Conservation (phyloP, 64 coral and sea anemone genomes). For the Montipora cactus region DNA sequence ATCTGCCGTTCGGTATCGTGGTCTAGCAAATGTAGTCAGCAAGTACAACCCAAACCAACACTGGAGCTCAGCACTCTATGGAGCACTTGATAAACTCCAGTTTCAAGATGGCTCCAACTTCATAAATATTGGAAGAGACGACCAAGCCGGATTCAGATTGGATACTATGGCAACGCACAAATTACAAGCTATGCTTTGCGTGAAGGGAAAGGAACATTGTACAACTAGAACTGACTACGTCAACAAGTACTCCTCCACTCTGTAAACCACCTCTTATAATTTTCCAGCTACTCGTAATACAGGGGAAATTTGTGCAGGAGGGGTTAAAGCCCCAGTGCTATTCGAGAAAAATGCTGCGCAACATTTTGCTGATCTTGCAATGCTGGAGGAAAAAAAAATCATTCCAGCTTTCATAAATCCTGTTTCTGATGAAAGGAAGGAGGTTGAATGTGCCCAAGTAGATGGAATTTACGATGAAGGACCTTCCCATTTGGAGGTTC, state of each 20-base stretch:
- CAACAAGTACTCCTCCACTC: slow-evolving; percentile 56
- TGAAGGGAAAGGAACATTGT: not conserved
- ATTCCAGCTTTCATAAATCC: slow-evolving; percentile 53
- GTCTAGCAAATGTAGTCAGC: slow-evolving; percentile 40
- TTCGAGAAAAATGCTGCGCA: slow-evolving; percentile 32
- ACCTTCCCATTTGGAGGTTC: slow-evolving; percentile 58
- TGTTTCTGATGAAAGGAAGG: slow-evolving; percentile 29
- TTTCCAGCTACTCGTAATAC: slow-evolving; percentile 20
- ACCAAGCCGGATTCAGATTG: slow-evolving; percentile 74
- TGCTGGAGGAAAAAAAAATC: not conserved
- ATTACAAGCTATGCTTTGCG: slow-evolving; percentile 24
- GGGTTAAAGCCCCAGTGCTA: slow-evolving; percentile 30
- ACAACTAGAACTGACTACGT: slow-evolving; percentile 61
- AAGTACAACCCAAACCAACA: slow-evolving; percentile 67
- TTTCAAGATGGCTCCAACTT: slow-evolving; percentile 32
- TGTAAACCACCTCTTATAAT: slow-evolving; percentile 67
- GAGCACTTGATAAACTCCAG: not conserved
- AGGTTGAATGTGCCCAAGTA: slow-evolving; percentile 28
- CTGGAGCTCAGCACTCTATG: slow-evolving; percentile 65
- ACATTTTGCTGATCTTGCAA: slow-evolving; percentile 29
- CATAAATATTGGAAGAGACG: slow-evolving; percentile 43
- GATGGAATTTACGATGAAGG: slow-evolving; percentile 29
- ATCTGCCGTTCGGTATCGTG: slow-evolving; percentile 28
- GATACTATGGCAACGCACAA: slow-evolving; percentile 54
- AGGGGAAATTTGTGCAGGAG: slow-evolving; percentile 27